phyloP scores from a whole-genome alignment of 2,797 vertebrate species.

The Semaprochilodus insignis region DNA sequence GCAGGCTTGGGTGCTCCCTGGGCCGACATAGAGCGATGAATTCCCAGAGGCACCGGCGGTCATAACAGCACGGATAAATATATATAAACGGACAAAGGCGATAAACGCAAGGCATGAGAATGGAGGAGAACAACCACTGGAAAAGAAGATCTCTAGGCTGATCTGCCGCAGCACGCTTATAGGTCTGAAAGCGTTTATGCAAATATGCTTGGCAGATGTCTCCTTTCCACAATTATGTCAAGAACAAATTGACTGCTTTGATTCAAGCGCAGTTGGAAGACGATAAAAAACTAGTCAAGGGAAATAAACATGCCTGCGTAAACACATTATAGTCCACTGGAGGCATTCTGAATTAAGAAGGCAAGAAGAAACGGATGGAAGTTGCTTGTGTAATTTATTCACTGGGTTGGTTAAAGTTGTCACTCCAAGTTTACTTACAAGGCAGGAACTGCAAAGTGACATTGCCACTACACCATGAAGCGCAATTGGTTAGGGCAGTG shows the following conservation, averaged over 20 bases:
- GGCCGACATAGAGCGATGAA: slow-evolving; percentile 49
- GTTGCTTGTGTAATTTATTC: background rate
- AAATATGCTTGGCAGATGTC: slow-evolving; percentile 31
- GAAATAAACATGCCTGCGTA: slow-evolving; percentile 31
- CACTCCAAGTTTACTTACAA: background rate
- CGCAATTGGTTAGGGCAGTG: background rate
- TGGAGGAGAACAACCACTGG: background rate
- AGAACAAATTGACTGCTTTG: slow-evolving; percentile 21
- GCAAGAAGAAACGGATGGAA: background rate
- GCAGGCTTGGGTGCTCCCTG: slow-evolving; percentile 18
- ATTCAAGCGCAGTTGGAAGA: slow-evolving; percentile 24
- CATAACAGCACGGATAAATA: slow-evolving; percentile 50
- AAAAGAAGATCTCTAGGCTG: slow-evolving; percentile 25
- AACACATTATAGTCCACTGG: slow-evolving; percentile 15
- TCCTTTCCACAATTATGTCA: slow-evolving; percentile 31
- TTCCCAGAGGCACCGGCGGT: slow-evolving; percentile 49
- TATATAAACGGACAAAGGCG: slow-evolving; percentile 36
- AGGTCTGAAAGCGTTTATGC: slow-evolving; percentile 39
- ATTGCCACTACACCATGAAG: background rate
- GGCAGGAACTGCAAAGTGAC: background rate
- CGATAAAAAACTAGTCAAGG: background rate
- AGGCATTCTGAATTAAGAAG: slow-evolving; percentile 18
- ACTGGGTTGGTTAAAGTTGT: background rate
- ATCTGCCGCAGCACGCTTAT: slow-evolving; percentile 11
- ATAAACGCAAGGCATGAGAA: slow-evolving; percentile 23